A percentile compares a stretch with the other conserved stretches of the same genome.
Evolutionary conservation across 2,888 invertebrate genomes (phyloP).

Genomic region (Miltochrista miniata): DNA sequence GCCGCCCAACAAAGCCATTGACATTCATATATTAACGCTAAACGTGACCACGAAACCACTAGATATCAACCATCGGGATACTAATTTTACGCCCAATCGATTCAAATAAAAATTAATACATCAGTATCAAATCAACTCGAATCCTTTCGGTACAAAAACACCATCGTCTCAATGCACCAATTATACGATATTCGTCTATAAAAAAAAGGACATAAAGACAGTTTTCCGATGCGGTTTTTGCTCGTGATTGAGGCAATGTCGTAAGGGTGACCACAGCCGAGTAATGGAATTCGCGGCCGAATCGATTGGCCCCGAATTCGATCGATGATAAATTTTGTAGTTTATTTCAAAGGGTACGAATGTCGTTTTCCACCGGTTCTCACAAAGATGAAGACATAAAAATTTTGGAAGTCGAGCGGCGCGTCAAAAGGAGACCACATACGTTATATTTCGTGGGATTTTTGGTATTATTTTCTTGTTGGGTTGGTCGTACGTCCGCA

Average conservation of each 20-base stretch:
- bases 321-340: slow-evolving; percentile 56
- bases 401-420: slow-evolving; percentile 72
- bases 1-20: slow-evolving; percentile 68
- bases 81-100: slow-evolving; percentile 80
- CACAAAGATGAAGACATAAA: slow-evolving; percentile 81
- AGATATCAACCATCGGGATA: slow-evolving; percentile 59
- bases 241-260: slow-evolving; percentile 71
- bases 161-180: slow-evolving; percentile 45
- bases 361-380: slow-evolving; percentile 61
- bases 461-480: slow-evolving; percentile 61
- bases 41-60: slow-evolving; percentile 72
- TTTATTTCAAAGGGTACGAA: slow-evolving; percentile 51
- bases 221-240: slow-evolving; percentile 69
- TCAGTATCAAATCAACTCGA: slow-evolving; percentile 56
- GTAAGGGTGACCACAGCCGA: slow-evolving; percentile 67
- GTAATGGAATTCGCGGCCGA: slow-evolving; percentile 69
- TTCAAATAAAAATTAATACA: slow-evolving; percentile 77
- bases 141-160: slow-evolving; percentile 55
- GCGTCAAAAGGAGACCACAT: slow-evolving; percentile 78
- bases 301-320: slow-evolving; percentile 56
- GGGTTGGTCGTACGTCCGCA: slow-evolving; percentile 58
- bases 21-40: slow-evolving; percentile 76
- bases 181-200: slow-evolving; percentile 41
- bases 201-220: slow-evolving; percentile 62
- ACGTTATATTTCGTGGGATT: slow-evolving; percentile 65